Conservation (phyloP, 1,140 invertebrate genomes). For the Zelostemma sp. region DNA sequence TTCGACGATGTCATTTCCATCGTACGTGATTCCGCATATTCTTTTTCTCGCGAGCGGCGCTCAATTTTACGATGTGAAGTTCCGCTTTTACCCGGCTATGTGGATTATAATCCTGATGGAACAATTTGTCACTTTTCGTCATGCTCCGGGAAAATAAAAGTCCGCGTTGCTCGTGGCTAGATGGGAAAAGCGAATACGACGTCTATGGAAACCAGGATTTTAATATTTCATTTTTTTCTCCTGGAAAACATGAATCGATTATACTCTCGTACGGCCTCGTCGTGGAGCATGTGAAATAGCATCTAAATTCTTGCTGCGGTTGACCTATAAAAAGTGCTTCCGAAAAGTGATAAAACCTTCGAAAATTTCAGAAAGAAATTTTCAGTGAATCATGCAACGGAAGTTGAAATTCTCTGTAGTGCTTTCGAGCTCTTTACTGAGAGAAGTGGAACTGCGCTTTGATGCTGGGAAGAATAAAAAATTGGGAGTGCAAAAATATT, state of each 20-base stretch:
- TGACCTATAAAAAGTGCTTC: no score
- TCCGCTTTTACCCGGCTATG: constrained; percentile 5
- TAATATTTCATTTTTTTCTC: neutral
- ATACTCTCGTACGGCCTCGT: neutral
- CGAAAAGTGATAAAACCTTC: no score
- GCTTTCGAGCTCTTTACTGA: no score
- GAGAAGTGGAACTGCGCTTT: no score
- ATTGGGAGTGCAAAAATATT: no score
- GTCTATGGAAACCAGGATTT: neutral
- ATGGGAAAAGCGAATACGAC: neutral
- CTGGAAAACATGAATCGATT: neutral
- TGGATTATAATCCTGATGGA: constrained; percentile 7
- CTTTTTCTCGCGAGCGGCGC: constrained; percentile 1
- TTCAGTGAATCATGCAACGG: no score
- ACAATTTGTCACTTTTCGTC: constrained; percentile 10
- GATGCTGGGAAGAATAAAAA: no score
- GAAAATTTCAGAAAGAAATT: no score
- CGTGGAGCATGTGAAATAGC: no score
- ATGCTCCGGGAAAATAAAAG: neutral
- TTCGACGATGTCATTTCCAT: neutral
- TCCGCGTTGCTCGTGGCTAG: neutral
- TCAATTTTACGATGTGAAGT: constrained; percentile 10
- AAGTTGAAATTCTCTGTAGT: no score
- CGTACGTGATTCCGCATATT: constrained; percentile 14
- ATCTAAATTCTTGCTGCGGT: no score